Base-by-base conservation (phyloP, 2,797 vertebrate species). In the Premnoplex brunnescens region DNA sequence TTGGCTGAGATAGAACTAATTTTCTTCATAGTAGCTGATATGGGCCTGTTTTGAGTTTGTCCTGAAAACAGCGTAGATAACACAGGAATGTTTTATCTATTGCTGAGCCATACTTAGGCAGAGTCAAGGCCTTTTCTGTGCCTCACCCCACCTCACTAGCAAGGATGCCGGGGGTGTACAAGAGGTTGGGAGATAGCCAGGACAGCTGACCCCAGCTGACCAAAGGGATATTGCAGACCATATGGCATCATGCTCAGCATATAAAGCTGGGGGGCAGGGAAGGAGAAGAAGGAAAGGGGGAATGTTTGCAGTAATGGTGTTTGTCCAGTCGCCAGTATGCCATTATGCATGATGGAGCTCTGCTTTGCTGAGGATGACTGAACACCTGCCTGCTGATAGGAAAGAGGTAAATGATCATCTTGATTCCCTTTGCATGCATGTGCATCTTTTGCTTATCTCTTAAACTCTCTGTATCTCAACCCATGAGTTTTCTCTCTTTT, bases 271-370 rank as follows among this genome's bases (percentile, higher is more conserved):
- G 5, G 3, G 1, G 1, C 1, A 13, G 17, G 6, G 44, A 19
- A 56, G 37, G 7, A 36, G 28, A 43, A 51, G 8, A 5, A n/a
- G 16, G 28, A 62, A 34, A 39, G 19, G 7, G n/a, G 19, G 4
- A n/a, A 37, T 2, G 1, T n/a, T 60, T 17, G 4, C 7, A 49
- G 30, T 66, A 2, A 37, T 0, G 3, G 3, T 0, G 1, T 51
- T 91, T 88, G 5, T 67, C 36, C 78, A 59, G n/a, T 30, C 26
- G 26, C 14, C 1, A 0, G 32, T 62, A 12, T 0, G 44, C 8
- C 1, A 0, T 34, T 58, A 10, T 0, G 0, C 3, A 0, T 41
- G 48, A 32, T 23, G n/a, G 20, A 71, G 15, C 27, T 41, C 16
- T 58, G 21, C 18, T 67, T 62, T 39, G 18, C 39, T 72, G 58